phyloP scores from a whole-genome alignment of 2,797 vertebrate genomes.

The Pipistrellus kuhlii region DNA sequence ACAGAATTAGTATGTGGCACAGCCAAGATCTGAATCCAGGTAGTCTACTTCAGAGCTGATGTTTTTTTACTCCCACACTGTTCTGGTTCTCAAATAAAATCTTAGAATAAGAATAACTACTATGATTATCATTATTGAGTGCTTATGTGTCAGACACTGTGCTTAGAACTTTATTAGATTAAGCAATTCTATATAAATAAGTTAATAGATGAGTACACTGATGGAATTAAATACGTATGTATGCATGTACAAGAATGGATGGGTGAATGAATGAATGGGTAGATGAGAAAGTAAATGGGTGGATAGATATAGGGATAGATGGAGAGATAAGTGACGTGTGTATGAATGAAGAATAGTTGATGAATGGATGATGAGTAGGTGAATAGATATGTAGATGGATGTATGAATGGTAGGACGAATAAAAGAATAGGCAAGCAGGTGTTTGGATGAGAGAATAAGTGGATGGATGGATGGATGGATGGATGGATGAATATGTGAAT shows the following conservation, averaged over 20 bases:
- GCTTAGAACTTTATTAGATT: slow-evolving; percentile 30
- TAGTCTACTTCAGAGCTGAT: neutral
- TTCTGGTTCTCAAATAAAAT: slow-evolving; percentile 60
- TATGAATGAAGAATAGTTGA: neutral
- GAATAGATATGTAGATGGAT: neutral
- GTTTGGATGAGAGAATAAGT: neutral
- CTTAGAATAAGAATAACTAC: neutral
- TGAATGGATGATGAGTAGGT: neutral
- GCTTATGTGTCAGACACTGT: neutral
- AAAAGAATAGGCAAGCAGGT: neutral
- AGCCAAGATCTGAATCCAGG: slow-evolving; percentile 33
- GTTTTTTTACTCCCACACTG: neutral
- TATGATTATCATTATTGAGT: slow-evolving; percentile 5
- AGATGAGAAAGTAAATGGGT: neutral
- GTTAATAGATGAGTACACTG: slow-evolving; percentile 9
- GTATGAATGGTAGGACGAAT: neutral
- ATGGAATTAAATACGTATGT: neutral
- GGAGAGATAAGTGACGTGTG: neutral
- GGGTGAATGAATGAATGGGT: neutral
- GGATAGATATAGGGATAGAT: neutral
- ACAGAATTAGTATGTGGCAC: neutral
- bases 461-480: neutral
- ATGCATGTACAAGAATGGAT: neutral
- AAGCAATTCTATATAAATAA: slow-evolving; percentile 33
- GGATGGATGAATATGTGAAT: neutral